Conservation (phyloP, 2,888 invertebrate genomes). For the Hydraecia micacea region DNA sequence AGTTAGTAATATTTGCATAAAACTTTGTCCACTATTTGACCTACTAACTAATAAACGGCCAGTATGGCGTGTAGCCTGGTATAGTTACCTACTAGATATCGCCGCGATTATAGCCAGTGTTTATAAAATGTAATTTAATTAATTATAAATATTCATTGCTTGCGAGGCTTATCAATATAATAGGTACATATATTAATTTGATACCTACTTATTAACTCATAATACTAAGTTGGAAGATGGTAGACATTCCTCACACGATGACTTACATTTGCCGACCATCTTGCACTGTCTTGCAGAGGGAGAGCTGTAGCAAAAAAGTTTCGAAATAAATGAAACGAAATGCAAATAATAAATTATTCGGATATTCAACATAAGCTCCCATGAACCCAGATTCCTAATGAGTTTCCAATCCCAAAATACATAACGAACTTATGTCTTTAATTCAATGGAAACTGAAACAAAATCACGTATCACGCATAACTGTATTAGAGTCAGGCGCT, state of each 20-base stretch:
- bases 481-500: slow-evolving; percentile 44
- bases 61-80: too few relatives aligned
- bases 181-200: background rate
- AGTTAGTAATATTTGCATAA: background rate
- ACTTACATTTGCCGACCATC: background rate
- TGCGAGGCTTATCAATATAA: background rate
- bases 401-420: background rate
- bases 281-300: background rate
- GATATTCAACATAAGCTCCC: background rate
- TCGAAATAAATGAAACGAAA: background rate
- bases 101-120: background rate
- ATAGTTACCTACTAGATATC: background rate
- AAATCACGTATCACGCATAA: slow-evolving; percentile 41
- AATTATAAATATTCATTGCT: background rate
- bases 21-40: background rate
- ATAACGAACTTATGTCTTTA: slow-evolving; percentile 21
- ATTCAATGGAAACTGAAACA: slow-evolving; percentile 48
- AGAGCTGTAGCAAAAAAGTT: background rate
- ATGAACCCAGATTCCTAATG: slow-evolving; percentile 1
- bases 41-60: too few relatives aligned
- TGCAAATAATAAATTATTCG: slow-evolving; percentile 5
- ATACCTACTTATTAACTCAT: background rate
- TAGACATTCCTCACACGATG: background rate
- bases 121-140: background rate
- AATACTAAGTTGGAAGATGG: background rate